Conservation (phyloP, 2,797 vertebrate species). For the Crenuchus spilurus region DNA sequence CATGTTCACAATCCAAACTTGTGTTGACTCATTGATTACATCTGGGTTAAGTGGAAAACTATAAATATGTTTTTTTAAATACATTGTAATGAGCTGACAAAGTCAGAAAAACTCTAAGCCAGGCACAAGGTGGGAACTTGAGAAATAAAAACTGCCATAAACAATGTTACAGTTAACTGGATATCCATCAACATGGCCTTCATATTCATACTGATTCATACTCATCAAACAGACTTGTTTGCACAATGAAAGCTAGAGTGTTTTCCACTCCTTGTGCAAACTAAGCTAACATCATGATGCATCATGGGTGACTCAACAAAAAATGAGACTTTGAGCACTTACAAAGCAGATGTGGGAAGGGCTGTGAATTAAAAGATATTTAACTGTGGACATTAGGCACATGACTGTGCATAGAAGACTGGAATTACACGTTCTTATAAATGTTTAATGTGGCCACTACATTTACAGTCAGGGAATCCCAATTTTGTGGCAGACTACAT, state of each 20-base stretch:
- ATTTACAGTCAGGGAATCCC: neutral
- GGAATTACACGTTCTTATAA: neutral
- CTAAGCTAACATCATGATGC: neutral
- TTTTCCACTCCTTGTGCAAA: slow-evolving; percentile 33
- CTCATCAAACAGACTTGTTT: slow-evolving; percentile 33
- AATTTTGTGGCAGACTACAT: neutral
- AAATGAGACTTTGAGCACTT: neutral
- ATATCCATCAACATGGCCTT: neutral
- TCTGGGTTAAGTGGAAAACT: too few relatives aligned
- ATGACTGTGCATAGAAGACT: too few relatives aligned
- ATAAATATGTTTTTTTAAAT: too few relatives aligned
- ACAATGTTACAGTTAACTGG: neutral
- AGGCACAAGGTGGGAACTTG: too few relatives aligned
- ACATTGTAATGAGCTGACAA: too few relatives aligned
- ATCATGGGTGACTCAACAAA: neutral
- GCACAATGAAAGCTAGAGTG: neutral
- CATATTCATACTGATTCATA: neutral
- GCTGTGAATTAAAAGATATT: neutral
- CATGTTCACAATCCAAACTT: too few relatives aligned
- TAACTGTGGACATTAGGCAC: neutral
- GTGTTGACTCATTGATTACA: too few relatives aligned
- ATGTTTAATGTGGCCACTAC: neutral
- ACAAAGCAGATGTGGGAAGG: neutral
- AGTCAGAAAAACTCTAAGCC: too few relatives aligned
- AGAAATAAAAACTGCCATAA: neutral